Evolutionary conservation across 2,113 vertebrate genomes (phyloP).

Genomic region (Paramormyrops kingsleyae): DNA sequence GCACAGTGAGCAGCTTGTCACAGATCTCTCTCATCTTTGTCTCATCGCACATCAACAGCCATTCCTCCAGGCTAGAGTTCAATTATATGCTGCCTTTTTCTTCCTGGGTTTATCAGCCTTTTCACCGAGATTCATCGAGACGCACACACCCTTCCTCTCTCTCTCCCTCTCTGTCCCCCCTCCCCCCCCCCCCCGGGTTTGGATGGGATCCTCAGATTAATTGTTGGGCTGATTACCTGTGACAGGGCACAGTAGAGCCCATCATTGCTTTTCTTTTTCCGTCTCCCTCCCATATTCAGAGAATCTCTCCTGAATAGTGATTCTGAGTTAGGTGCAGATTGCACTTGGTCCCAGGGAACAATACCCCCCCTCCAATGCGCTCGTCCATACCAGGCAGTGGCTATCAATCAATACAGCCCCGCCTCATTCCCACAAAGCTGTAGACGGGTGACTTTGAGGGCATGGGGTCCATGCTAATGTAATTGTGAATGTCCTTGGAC

Average conservation of each 20-base stretch:
- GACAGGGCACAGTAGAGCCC: constrained; percentile 19
- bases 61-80: not conserved
- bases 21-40: not conserved
- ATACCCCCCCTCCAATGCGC: not conserved
- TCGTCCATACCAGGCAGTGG: constrained; percentile 12
- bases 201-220: constrained; percentile 22
- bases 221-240: constrained; percentile 29
- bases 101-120: not conserved
- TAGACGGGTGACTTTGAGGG: constrained; percentile 39
- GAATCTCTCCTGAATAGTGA: constrained; percentile 39
- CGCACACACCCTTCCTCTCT: not conserved
- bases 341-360: constrained; percentile 31
- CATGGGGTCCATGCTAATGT: constrained; percentile 42
- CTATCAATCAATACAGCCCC: constrained; percentile 38
- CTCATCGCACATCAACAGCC: not conserved
- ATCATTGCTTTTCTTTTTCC: constrained; percentile 7
- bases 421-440: constrained; percentile 19
- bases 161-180: not conserved
- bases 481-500: constrained; percentile 36
- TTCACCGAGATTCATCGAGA: not conserved
- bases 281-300: constrained; percentile 17
- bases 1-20: not conserved
- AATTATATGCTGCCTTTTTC: not conserved
- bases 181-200: not conserved
- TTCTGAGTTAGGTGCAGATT: constrained; percentile 32